Percentiles rank a stretch among this genome's conserved stretches.
These are phyloP conservation scores for Rhynchotus rufescens DNA, from an alignment of 2,797 vertebrate genomes.

Conservation along the genomic window DNA sequence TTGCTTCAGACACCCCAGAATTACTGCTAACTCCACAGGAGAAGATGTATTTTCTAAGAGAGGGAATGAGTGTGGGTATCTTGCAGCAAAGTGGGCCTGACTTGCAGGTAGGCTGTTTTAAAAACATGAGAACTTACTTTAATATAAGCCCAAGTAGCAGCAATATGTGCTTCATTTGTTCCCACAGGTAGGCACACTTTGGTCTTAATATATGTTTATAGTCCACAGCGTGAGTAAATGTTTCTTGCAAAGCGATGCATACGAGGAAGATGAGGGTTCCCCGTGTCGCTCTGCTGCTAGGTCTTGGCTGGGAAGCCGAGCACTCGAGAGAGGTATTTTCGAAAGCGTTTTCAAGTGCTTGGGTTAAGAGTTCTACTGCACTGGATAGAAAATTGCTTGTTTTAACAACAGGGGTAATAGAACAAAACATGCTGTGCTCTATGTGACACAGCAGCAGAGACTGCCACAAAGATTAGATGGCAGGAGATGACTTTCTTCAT, in stretches of 20 bases:
- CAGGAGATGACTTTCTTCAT: not conserved
- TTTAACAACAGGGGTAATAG: constrained; percentile 41
- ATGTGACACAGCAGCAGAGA: not conserved
- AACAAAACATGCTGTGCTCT: constrained; percentile 12
- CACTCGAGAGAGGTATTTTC: constrained; percentile 34
- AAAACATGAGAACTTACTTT: not conserved
- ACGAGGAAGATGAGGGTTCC: not conserved
- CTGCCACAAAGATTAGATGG: not conserved
- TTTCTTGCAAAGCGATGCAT: not conserved
- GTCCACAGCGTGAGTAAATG: not conserved
- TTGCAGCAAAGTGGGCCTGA: not conserved
- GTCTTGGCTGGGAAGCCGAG: constrained; percentile 28
- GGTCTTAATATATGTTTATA: not conserved
- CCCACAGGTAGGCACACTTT: not conserved
- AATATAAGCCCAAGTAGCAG: not conserved
- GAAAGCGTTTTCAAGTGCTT: constrained; percentile 53
- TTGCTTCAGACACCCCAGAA: not conserved
- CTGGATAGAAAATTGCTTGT: constrained; percentile 41
- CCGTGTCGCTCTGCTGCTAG: not conserved
- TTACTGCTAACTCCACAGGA: not conserved
- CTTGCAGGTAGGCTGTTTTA: not conserved
- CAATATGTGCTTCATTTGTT: not conserved
- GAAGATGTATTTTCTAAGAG: not conserved
- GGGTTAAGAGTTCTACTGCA: constrained; percentile 38
- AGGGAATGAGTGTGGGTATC: not conserved